phyloP scores from a whole-genome alignment of 2,888 invertebrate genomes.

The Scrobipalpa costella region DNA sequence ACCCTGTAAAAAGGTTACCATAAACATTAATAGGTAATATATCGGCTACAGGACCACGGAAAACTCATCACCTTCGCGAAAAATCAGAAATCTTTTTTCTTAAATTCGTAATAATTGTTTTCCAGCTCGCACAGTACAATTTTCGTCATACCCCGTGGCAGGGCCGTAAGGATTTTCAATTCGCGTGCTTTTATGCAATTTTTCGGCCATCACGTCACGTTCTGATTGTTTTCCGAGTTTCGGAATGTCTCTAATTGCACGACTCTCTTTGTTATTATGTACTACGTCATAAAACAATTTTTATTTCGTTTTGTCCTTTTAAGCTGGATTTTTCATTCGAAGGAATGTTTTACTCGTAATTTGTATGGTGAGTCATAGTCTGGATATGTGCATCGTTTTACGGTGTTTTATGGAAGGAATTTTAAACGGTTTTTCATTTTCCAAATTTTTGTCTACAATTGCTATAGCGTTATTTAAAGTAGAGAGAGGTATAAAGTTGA shows the following conservation, averaged over 20 bases:
- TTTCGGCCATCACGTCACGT: conserved; percentile 56
- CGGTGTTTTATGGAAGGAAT: conserved; percentile 32
- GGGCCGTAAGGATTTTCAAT: conserved; percentile 70
- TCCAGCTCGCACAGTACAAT: too few species aligned
- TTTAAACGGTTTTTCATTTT: neutral
- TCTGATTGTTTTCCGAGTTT: conserved; percentile 56
- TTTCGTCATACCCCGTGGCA: conserved; percentile 32
- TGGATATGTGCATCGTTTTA: conserved; percentile 24
- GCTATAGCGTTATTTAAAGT: neutral
- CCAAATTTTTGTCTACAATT: neutral
- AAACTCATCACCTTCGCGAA: too few species aligned
- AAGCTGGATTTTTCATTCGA: neutral
- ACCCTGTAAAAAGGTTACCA: too few species aligned
- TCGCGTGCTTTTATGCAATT: conserved; percentile 72
- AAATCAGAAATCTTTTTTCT: too few species aligned
- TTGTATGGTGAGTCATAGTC: conserved; percentile 19
- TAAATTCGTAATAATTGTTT: too few species aligned
- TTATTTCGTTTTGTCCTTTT: neutral
- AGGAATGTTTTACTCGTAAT: neutral
- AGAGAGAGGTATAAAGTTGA: neutral
- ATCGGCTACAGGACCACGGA: too few species aligned
- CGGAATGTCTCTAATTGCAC: conserved; percentile 57
- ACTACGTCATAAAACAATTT: neutral
- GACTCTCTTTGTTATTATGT: conserved; percentile 14
- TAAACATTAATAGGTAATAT: too few species aligned